Base-by-base conservation (phyloP, 2,113 vertebrate species). In the Axis porcinus region DNA sequence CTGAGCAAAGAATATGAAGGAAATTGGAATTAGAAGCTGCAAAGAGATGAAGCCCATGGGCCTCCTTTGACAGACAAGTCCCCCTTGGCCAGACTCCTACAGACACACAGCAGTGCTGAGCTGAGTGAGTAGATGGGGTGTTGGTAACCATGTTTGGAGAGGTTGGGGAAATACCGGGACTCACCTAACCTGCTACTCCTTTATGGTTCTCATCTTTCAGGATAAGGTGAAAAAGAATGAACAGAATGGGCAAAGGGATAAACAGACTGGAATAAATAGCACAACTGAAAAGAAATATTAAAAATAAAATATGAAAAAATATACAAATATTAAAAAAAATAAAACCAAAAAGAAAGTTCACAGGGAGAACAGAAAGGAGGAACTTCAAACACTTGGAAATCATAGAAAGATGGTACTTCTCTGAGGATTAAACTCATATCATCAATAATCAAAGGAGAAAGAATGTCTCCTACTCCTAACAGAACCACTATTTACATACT, bases 161-260 rank as follows among this genome's bases (percentile, higher is more conserved):
- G 45, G 5, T 28, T 52, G 8, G 4, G 50, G 10, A 54, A 40
- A 76, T 67, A 25, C 25, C 84, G 55, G 12, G 60, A 84, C 9
- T 36, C 47, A 67, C 1, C 47, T 6, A 43, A 25, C 2, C 2
- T 54, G 6, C 28, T n/a, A 2, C 8, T 83, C 10, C 1, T 52
- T 43, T 58, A 16, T 0, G 2, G 43, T 84, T 55, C 78, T 91
- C 43, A 45, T 74, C 11, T 78, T 85, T 82, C 21, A 78, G 52
- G 23, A 50, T 27, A 89, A 64, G 67, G 67, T 52, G 57, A 50
- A 76, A 43, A 92, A 83, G n/a, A 89, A 64, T 87, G 74, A 94
- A 50, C 43, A 60, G 40, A 83, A 64, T 16, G 23, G 28, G 13
- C 5, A 82, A 83, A 58, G 21, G 2, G 10, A 76, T 90, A 54